Evolutionary conservation across 2,888 invertebrate genomes (phyloP).

Genomic region (Thereva unica): DNA sequence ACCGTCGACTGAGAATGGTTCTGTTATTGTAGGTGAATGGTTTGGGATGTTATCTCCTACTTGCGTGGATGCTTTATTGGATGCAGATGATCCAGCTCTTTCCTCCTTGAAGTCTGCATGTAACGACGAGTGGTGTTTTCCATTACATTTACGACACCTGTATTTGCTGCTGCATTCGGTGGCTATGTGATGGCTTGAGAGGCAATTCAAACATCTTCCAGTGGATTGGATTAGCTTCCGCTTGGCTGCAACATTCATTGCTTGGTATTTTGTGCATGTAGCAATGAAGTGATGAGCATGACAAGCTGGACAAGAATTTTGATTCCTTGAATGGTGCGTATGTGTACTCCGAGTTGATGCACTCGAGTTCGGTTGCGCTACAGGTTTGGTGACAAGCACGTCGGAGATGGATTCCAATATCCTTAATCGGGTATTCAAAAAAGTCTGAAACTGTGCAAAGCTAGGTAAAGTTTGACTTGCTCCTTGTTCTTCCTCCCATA

Average conservation of each 20-base stretch:
- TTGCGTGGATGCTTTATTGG: too few species aligned
- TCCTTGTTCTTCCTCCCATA: slow-evolving; percentile 16
- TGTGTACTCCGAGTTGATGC: not conserved
- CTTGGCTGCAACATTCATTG: not conserved
- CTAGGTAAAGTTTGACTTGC: not conserved
- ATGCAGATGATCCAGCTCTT: not conserved
- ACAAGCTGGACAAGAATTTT: not conserved
- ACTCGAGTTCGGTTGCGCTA: not conserved
- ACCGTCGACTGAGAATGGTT: too few species aligned
- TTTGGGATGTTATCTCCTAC: not conserved
- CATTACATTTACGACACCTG: not conserved
- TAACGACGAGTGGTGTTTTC: slow-evolving; percentile 1
- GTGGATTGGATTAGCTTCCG: not conserved
- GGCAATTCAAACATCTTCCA: not conserved
- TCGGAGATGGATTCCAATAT: not conserved
- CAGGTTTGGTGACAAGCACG: not conserved
- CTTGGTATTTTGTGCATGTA: slow-evolving; percentile 4
- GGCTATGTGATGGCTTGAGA: not conserved
- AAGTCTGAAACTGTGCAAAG: not conserved
- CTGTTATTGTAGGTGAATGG: not conserved
- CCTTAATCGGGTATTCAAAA: slow-evolving; percentile 6
- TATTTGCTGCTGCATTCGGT: slow-evolving; percentile 7
- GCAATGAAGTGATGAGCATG: not conserved
- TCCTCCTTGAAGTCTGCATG: not conserved
- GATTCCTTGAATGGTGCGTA: not conserved